Conservation (phyloP, 2,797 vertebrate genomes). For the Adelosebastes latens region DNA sequence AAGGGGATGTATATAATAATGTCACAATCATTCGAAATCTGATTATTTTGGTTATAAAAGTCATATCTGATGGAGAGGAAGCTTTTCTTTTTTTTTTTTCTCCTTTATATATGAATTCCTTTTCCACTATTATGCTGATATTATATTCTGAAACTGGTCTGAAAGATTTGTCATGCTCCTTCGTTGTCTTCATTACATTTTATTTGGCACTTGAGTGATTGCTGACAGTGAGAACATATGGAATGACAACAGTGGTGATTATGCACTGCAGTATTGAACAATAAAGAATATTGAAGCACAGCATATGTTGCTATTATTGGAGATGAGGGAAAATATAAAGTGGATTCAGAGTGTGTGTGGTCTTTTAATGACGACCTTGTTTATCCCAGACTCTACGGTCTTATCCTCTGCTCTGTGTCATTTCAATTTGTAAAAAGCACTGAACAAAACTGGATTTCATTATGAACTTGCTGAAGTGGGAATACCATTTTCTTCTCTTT, state of each 20-base stretch:
- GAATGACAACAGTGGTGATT: slow-evolving; percentile 67
- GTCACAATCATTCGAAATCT: slow-evolving; percentile 60
- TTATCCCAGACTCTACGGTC: background rate
- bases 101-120: slow-evolving; percentile 35
- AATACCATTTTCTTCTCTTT: background rate
- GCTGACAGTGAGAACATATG: slow-evolving; percentile 69
- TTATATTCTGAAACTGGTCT: slow-evolving; percentile 40
- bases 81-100: slow-evolving; percentile 22
- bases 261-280: slow-evolving; percentile 79
- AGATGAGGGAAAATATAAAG: background rate
- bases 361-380: background rate
- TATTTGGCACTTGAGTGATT: slow-evolving; percentile 84
- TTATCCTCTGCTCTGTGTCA: background rate
- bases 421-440: background rate
- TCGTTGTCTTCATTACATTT: slow-evolving; percentile 73
- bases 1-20: slow-evolving; percentile 76
- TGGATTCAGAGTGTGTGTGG: background rate
- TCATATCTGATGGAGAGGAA: slow-evolving; percentile 38
- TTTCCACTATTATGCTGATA: slow-evolving; percentile 30
- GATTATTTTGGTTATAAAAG: slow-evolving; percentile 63
- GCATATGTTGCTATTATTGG: slow-evolving; percentile 53
- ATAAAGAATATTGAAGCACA: slow-evolving; percentile 85
- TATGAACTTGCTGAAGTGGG: background rate
- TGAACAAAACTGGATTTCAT: slow-evolving; percentile 6
- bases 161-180: slow-evolving; percentile 38